Evolutionary conservation across 2,888 invertebrate species (phyloP).

Genomic region (Heliconius ismenius): DNA sequence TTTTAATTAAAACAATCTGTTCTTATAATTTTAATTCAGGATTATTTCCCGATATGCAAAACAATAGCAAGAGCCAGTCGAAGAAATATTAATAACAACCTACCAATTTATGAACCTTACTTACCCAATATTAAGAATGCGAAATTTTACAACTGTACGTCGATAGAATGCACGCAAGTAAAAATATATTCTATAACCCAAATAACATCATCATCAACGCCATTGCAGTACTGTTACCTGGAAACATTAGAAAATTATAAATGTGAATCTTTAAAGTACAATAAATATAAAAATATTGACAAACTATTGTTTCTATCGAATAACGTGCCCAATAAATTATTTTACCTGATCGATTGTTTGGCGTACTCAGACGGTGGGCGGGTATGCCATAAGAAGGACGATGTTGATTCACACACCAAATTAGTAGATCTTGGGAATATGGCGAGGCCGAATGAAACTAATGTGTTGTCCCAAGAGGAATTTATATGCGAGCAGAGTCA

Average conservation of each 20-base stretch:
- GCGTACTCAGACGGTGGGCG: constrained; percentile 64
- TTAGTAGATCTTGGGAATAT: constrained; percentile 64
- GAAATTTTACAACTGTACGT: constrained; percentile 62
- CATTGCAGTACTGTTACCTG: constrained; percentile 58
- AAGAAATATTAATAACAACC: constrained; percentile 48
- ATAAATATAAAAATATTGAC: constrained; percentile 66
- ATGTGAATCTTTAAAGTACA: constrained; percentile 64
- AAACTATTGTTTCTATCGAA: constrained; percentile 64
- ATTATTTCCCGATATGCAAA: constrained; percentile 57
- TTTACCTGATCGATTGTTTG: constrained; percentile 71
- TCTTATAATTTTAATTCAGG: constrained; percentile 50
- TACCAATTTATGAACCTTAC: constrained; percentile 69
- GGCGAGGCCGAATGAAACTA: constrained; percentile 61
- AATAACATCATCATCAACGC: constrained; percentile 53
- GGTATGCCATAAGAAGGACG: constrained; percentile 65
- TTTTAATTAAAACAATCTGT: neutral
- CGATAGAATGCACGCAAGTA: constrained; percentile 54
- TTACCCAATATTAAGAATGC: constrained; percentile 59
- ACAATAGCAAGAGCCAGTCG: constrained; percentile 47
- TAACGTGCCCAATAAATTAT: constrained; percentile 59
- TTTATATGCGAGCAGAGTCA: constrained; percentile 67
- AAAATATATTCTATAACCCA: constrained; percentile 60
- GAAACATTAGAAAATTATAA: constrained; percentile 49
- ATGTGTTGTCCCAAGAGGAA: constrained; percentile 68
- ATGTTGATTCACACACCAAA: constrained; percentile 55